A percentile compares a stretch with the other conserved stretches of the same genome.
Evolutionary conservation across 1,140 invertebrate genomes (phyloP).

Genomic region (Anoplophora glabripennis): DNA sequence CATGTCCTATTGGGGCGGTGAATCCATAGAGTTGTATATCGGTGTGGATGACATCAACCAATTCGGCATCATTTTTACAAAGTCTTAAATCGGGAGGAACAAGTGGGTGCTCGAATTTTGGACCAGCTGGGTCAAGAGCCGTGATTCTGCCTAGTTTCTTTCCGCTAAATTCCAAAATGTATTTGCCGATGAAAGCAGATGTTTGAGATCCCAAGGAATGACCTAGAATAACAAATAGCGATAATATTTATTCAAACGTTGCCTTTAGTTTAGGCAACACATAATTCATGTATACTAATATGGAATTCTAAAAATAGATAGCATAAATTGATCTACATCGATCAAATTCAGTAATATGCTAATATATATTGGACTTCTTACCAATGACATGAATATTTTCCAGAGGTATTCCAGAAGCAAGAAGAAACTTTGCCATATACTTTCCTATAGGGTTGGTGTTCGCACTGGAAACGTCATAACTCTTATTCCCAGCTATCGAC

Average conservation of each 20-base stretch:
- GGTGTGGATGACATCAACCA: slow-evolving; percentile 87
- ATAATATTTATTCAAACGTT: too few species aligned
- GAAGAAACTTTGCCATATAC: slow-evolving; percentile 31
- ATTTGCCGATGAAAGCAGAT: slow-evolving; percentile 66
- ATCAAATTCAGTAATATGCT: slow-evolving; percentile 44
- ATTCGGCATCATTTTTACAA: slow-evolving; percentile 71
- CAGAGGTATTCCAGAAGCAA: slow-evolving; percentile 9
- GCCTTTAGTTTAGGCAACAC: too few species aligned
- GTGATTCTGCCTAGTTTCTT: slow-evolving; percentile 51
- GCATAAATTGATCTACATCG: too few species aligned
- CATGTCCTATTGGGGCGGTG: slow-evolving; percentile 19
- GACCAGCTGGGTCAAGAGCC: slow-evolving; percentile 68
- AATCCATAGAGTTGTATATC: slow-evolving; percentile 48
- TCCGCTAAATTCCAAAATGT: slow-evolving; percentile 32
- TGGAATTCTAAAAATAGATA: too few species aligned
- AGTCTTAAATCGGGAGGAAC: slow-evolving; percentile 60
- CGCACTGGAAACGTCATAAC: slow-evolving; percentile 22
- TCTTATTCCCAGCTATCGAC: slow-evolving; percentile 22
- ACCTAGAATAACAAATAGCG: slow-evolving; percentile 62
- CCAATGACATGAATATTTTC: slow-evolving; percentile 33
- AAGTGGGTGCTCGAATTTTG: slow-evolving; percentile 55
- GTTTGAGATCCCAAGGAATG: slow-evolving; percentile 75
- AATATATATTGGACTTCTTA: slow-evolving; percentile 38
- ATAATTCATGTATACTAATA: too few species aligned
- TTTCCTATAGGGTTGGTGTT: slow-evolving; percentile 31